phyloP scores from a whole-genome alignment of 2,888 invertebrate species.

The Cryptocheilus praepositus region DNA sequence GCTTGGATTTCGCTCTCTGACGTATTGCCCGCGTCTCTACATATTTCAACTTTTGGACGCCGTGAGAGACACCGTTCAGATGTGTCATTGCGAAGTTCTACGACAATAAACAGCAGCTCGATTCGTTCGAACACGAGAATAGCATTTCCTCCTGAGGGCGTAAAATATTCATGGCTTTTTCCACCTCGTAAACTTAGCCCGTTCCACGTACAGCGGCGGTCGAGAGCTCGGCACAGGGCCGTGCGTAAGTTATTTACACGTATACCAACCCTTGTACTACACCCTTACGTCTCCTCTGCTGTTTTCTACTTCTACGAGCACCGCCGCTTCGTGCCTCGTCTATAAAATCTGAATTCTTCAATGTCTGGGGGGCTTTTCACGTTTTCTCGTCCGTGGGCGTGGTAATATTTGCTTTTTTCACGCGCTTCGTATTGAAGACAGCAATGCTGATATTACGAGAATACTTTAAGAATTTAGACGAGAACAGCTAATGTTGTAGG shows the following conservation, averaged over 20 bases:
- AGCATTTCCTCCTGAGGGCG: slow-evolving; percentile 10
- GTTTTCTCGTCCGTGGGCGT: too few species aligned
- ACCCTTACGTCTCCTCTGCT: too few species aligned
- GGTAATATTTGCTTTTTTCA: too few species aligned
- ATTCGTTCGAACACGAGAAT: slow-evolving; percentile 10
- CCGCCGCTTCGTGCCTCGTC: neutral
- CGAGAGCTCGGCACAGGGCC: neutral
- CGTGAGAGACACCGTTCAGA: too few species aligned
- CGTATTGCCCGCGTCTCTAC: too few species aligned
- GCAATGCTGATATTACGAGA: too few species aligned
- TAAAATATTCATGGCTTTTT: slow-evolving; percentile 39
- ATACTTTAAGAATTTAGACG: too few species aligned
- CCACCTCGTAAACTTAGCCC: slow-evolving; percentile 26
- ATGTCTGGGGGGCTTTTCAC: neutral
- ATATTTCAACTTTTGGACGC: too few species aligned
- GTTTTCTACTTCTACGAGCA: neutral
- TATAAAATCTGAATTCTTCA: slow-evolving; percentile 2
- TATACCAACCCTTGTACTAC: neutral
- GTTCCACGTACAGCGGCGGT: slow-evolving; percentile 14
- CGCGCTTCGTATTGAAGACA: too few species aligned
- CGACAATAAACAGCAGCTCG: neutral
- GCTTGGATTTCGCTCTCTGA: neutral
- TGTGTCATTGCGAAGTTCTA: neutral
- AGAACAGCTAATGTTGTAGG: too few species aligned
- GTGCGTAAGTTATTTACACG: slow-evolving; percentile 6